Base-by-base conservation (phyloP, 1,140 invertebrate genomes). In the Pogonognathellus flavescens region DNA sequence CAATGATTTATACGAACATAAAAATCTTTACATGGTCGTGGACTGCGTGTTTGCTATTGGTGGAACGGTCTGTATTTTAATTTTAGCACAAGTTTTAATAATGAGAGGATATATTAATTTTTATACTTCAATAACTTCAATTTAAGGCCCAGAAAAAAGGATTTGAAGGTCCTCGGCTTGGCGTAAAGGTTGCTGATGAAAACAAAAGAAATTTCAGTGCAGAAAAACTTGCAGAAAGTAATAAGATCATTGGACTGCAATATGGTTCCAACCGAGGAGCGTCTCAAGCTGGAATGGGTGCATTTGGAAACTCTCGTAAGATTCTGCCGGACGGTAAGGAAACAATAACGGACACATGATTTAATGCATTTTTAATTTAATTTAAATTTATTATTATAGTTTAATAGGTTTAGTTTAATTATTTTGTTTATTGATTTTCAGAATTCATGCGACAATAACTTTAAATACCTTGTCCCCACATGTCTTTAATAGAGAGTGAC, bases 1-100 rank as follows among this genome's bases (percentile, higher is more conserved):
- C 20, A 93, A 93, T 85, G 93, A 94, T 89, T 90, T 94, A 49
- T 94, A 93, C 89, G 93, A 94, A 90, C 92, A 92, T 87, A 93
- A 93, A 88, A 93, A 94, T 89, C 90, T 93, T 88, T 93, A 93
- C 89, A 93, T 91, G 90, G 91, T 92, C n/a, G 87, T 89, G n/a
- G 88, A 89, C 53, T 89, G 88, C 89, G 89, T 90, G 88, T 84
- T 89, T 81, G 83, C 82, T 0, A 59, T 85, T 66, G 87, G 87
- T 7, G 88, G 87, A 87, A 88, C 81, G 86, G 88, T 87, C 82
- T 66, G 84, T 49, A 14, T n/a, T 83, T 84, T 57, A 22, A 18
- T 55, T 82, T 85, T 50, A 14, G 7, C 0, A 1, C 8, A 50
- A 14, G 16, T 8, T 76, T 49, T 76, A n/a, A 50, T 55, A 1